Percentiles rank a stretch among this genome's conserved stretches.
These are phyloP conservation scores for Trematomus loennbergii DNA, from an alignment of 2,113 vertebrate genomes.

Conservation along the genomic window DNA sequence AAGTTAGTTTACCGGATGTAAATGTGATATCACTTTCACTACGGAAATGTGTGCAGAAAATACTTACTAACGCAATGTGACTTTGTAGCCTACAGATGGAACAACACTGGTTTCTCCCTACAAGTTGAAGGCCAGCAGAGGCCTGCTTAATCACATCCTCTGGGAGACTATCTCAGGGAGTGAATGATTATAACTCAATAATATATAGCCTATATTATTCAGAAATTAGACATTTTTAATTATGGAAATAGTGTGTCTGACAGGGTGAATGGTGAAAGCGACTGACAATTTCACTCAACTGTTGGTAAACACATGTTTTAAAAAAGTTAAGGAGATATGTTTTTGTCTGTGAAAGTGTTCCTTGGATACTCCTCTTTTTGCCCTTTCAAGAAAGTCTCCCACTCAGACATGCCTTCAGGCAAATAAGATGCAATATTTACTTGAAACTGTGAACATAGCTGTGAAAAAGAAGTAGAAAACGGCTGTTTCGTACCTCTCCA, in stretches of 20 bases:
- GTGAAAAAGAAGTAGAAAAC: constrained; percentile 18
- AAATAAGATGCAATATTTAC: constrained; percentile 23
- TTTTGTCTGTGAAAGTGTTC: neutral
- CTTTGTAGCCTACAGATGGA: too few relatives aligned
- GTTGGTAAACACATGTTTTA: neutral
- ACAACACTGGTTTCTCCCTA: too few relatives aligned
- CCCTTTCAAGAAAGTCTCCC: constrained; percentile 8
- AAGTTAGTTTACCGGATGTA: too few relatives aligned
- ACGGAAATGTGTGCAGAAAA: neutral
- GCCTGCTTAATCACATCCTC: too few relatives aligned
- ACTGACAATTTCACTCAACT: neutral
- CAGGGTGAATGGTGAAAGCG: neutral
- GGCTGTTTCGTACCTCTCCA: constrained; percentile 2
- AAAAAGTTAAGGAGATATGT: neutral
- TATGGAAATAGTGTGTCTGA: neutral
- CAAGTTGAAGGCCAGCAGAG: too few relatives aligned
- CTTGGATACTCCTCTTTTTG: constrained; percentile 4
- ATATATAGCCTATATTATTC: too few relatives aligned
- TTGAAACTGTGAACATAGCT: constrained; percentile 26
- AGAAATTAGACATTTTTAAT: too few relatives aligned
- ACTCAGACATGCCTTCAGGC: constrained; percentile 20
- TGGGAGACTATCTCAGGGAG: too few relatives aligned
- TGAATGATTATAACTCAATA: too few relatives aligned
- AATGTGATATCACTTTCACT: neutral
- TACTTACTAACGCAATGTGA: neutral